Evolutionary conservation across 2,113 vertebrate genomes (phyloP), one percentile per base, ranked within the genome.

Genomic region (Kryptolebias marmoratus): DNA sequence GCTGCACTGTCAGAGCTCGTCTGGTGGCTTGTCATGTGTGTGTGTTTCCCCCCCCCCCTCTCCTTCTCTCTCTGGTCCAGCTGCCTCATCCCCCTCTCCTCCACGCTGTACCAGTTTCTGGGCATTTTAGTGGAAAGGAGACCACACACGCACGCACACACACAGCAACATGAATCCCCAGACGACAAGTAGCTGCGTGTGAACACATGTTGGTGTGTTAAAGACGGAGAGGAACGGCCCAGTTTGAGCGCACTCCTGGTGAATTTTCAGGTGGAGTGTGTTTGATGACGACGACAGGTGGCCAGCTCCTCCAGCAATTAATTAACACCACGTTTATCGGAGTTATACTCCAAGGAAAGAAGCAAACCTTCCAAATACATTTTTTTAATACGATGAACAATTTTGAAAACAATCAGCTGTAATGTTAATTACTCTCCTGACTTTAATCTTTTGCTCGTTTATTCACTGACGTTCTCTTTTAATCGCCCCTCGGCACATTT

Each of bases 241-340:
- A 61, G 48, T 86, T 80, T 64, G 27, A 70, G 68, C 18, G 73
- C 36, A 49, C 73, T 27, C 8, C n/a, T 68, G 54, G 57, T 62
- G 79, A 49, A 59, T 31, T 70, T 84, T 57, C 80, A 42, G 71
- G 71, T 39, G 55, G 58, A 87, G 76, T 77, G 81, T 85, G 80
- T 72, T 75, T 68, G 81, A 80, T 42, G 81, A 80, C 36, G 62
- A 69, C 13, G 73, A 81, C 90, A 90, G 87, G 80, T 89, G 87
- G 85, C 62, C 71, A 18, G 49, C 45, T 87, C 71, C 56, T 83
- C 63, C 75, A 81, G 77, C 81, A 82, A 58, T 88, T 88, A 84
- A 89, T 87, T 81, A 85, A 84, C 45, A 5, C 72, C 2, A 31
- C 55, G 1, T 82, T 83, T 77, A 71, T 75, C 73, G 28, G 75